phyloP scores from a whole-genome alignment of 1,140 invertebrate genomes.

The Apis laboriosa region DNA sequence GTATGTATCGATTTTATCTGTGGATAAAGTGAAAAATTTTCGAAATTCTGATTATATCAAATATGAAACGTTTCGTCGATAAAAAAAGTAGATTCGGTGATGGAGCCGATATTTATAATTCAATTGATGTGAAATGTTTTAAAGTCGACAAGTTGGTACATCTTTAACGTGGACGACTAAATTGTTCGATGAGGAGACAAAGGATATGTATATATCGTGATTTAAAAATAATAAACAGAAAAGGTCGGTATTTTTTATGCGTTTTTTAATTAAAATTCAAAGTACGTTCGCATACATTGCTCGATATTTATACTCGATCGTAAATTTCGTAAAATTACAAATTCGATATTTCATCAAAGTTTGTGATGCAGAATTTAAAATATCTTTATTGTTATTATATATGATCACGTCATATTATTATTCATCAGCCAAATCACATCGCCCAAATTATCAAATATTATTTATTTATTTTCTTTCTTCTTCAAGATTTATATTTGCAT shows the following conservation, averaged over 20 bases:
- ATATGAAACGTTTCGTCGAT: neutral
- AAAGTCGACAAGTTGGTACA: neutral
- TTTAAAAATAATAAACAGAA: neutral
- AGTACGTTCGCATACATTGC: neutral
- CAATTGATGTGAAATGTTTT: neutral
- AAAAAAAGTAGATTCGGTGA: neutral
- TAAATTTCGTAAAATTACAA: neutral
- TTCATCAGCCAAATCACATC: too few species aligned
- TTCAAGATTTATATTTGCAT: too few species aligned
- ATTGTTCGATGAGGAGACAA: neutral
- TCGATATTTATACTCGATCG: neutral
- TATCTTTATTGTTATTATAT: neutral
- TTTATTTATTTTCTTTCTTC: too few species aligned
- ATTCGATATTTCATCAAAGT: neutral
- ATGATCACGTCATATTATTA: too few species aligned
- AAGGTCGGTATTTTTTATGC: constrained; percentile 1
- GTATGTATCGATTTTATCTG: neutral
- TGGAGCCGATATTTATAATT: neutral
- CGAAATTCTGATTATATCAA: neutral
- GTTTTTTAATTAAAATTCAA: constrained; percentile 12
- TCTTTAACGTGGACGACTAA: neutral
- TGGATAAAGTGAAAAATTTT: neutral
- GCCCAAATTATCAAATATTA: too few species aligned
- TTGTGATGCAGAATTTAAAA: neutral
- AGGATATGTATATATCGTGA: too few species aligned